phyloP scores from a whole-genome alignment of 2,797 vertebrate species.

The Gorsachius magnificus region DNA sequence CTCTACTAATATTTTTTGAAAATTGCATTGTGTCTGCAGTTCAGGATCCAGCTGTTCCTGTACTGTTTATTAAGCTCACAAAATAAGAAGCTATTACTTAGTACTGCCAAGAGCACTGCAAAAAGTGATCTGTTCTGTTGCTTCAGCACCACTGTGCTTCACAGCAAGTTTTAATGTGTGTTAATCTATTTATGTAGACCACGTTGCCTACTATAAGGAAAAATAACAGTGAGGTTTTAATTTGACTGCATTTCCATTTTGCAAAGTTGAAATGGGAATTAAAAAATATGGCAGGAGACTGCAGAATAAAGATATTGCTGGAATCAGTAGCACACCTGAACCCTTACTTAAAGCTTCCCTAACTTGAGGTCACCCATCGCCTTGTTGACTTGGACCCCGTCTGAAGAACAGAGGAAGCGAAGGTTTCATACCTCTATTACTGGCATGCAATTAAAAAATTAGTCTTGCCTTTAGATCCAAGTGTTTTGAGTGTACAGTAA shows the following conservation, averaged over 20 bases:
- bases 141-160: background rate
- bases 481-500: background rate
- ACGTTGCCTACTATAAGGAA: background rate
- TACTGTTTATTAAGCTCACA: background rate
- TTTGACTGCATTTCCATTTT: background rate
- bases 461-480: background rate
- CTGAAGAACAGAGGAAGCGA: background rate
- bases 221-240: background rate
- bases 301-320: background rate
- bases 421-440: background rate
- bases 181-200: background rate
- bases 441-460: background rate
- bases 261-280: background rate
- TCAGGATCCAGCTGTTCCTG: background rate
- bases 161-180: background rate
- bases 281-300: background rate
- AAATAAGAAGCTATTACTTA: background rate
- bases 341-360: background rate
- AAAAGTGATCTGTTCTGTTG: background rate
- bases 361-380: background rate
- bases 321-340: background rate
- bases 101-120: background rate
- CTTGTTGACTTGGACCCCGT: background rate
- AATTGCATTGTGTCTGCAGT: background rate
- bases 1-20: background rate